phyloP scores from a whole-genome alignment of 2,888 invertebrate species.

The Caenorhabditis japonica region DNA sequence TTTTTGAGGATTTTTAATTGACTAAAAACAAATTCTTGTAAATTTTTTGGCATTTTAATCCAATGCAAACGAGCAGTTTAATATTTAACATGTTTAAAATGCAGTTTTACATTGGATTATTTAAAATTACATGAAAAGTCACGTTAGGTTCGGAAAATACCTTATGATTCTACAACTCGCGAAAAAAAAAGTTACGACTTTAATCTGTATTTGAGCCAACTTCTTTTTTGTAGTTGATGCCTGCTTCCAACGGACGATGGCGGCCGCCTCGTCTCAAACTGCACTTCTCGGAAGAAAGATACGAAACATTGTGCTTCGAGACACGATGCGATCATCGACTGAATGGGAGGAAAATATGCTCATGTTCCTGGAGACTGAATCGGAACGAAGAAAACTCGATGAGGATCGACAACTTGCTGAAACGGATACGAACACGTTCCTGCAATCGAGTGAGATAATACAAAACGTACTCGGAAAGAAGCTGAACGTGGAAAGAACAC shows the following conservation, averaged over 20 bases:
- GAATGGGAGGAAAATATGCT: constrained; percentile 53
- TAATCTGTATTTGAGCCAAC: no score
- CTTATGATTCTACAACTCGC: no score
- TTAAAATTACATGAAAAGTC: no score
- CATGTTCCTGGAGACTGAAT: constrained; percentile 53
- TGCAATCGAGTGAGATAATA: constrained; percentile 29
- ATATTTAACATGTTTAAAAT: no score
- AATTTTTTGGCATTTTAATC: no score
- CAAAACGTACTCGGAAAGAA: neutral
- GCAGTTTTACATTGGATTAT: no score
- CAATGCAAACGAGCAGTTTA: no score
- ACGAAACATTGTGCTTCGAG: constrained; percentile 36
- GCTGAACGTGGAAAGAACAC: constrained; percentile 12
- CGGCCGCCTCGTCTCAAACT: constrained; percentile 4
- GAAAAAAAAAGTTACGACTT: no score
- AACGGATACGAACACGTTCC: constrained; percentile 12
- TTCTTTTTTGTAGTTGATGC: constrained; percentile 47
- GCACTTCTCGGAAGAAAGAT: constrained; percentile 19
- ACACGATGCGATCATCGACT: constrained; percentile 23
- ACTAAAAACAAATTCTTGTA: no score
- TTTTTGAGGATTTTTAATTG: no score
- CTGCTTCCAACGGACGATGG: constrained; percentile 6
- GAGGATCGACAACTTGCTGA: constrained; percentile 33
- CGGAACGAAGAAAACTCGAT: constrained; percentile 50
- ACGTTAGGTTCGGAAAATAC: no score